Base-by-base conservation (phyloP, 2,113 vertebrate species). In the Colinus virginianus region DNA sequence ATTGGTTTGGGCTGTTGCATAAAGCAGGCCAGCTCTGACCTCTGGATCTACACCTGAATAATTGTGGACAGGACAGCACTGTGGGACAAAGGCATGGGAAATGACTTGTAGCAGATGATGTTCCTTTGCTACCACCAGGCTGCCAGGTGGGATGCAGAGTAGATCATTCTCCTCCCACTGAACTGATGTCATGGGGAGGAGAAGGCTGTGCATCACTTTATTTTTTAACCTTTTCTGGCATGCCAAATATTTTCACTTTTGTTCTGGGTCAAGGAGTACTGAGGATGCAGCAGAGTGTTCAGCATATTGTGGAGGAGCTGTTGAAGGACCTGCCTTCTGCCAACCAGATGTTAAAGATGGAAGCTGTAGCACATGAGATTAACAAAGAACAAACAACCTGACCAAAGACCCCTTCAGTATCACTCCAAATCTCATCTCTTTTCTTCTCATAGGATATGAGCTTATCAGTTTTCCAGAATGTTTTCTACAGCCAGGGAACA, bases 231-330 rank as follows among this genome's bases (percentile, higher is more conserved):
- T 94, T 61, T 75, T 49, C 84, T 48, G 64, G 89, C 71, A 94
- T 7, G 76, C 48, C 81, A 91, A 91, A 48, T 70, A 93, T 93
- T 96, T 96, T 93, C 89, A 89, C 94, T 96, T 93, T 88, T 95
- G 89, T 85, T 94, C 91, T 90, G 87, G 75, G 91, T 92, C 92
- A 92, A 61, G 72, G 72, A 92, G 66, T 36, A 18, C 88, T 83
- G 46, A 94, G 85, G 91, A 90, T 90, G 89, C 93, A 94, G 78
- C 6, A 46, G 78, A 68, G 86, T 85, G 91, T 94, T 94, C 55
- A 75, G 93, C 76, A 87, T 34, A 75, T 80, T 67, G 75, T 46
- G 56, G 84, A 94, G 82, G 81, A 80, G 87, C 67, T 87, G 87
- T 32, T 72, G 91, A 81, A 77, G 55, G 75, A 82, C 78, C 55